phyloP scores from a whole-genome alignment of 2,113 vertebrate genomes.

The Zootoca vivipara region DNA sequence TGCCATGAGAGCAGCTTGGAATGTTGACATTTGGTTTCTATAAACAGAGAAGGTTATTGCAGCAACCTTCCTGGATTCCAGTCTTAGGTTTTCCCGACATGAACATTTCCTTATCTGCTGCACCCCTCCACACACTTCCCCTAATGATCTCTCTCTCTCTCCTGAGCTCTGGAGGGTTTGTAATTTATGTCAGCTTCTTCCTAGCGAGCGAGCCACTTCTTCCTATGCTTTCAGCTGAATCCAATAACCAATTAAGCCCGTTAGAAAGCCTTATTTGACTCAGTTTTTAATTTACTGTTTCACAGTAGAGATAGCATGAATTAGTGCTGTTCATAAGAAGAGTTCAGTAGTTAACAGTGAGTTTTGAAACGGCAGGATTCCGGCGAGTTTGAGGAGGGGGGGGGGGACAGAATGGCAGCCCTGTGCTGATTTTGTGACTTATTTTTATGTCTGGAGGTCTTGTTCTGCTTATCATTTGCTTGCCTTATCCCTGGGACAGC shows the following conservation, averaged over 20 bases:
- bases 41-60: background rate
- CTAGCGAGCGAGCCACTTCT: background rate
- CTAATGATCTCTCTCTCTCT: background rate
- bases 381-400: background rate
- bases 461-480: background rate
- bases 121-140: too few relatives aligned
- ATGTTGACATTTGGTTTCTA: background rate
- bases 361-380: background rate
- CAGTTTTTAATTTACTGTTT: constrained; percentile 13
- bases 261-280: constrained; percentile 15
- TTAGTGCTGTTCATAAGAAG: background rate
- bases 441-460: background rate
- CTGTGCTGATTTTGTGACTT: background rate
- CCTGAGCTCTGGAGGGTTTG: background rate
- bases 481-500: background rate
- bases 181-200: constrained; percentile 4
- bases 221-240: constrained; percentile 31
- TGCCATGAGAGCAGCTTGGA: background rate
- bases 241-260: constrained; percentile 30
- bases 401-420: background rate
- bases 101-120: background rate
- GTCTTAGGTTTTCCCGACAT: background rate
- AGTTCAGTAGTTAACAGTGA: background rate
- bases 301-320: background rate
- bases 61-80: background rate